A percentile compares a stretch with the other conserved stretches of the same genome.
Evolutionary conservation across 2,113 vertebrate genomes (phyloP).

Genomic region (Diadophis punctatus): DNA sequence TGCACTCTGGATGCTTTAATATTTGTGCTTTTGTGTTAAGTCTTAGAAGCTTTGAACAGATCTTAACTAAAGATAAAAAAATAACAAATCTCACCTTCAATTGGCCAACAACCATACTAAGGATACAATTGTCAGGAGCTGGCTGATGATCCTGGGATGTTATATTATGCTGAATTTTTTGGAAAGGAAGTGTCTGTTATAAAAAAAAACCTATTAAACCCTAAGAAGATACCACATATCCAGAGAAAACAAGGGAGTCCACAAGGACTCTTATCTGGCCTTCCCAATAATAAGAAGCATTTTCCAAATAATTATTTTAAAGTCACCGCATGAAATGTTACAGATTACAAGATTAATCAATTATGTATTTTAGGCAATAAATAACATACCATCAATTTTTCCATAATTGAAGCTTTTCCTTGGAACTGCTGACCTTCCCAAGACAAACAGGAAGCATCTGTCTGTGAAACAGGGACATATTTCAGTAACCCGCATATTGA

Average conservation of each 20-base stretch:
- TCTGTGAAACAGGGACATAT: slow-evolving; percentile 29
- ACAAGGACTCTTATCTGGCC: background rate
- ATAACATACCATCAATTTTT: slow-evolving; percentile 63
- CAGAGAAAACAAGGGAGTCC: background rate
- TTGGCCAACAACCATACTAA: slow-evolving; percentile 99
- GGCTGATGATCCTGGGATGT: slow-evolving; percentile 98
- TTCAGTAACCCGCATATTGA: background rate
- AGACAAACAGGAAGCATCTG: slow-evolving; percentile 66
- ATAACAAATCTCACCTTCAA: slow-evolving; percentile 81
- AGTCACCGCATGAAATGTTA: background rate
- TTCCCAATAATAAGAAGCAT: background rate
- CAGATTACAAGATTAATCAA: background rate
- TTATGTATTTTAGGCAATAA: background rate
- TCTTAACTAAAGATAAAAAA: background rate
- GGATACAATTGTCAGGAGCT: slow-evolving; percentile 93
- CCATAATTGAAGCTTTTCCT: slow-evolving; percentile 65
- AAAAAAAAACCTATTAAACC: background rate
- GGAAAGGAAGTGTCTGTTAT: slow-evolving; percentile 90
- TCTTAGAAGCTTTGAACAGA: background rate
- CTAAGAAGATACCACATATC: background rate
- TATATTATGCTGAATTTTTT: slow-evolving; percentile 97
- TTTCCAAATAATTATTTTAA: background rate
- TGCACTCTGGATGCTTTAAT: background rate
- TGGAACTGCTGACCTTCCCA: slow-evolving; percentile 70
- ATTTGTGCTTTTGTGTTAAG: background rate